Conservation (phyloP, 2,113 vertebrate species). For the Nothoprocta pentlandii region DNA sequence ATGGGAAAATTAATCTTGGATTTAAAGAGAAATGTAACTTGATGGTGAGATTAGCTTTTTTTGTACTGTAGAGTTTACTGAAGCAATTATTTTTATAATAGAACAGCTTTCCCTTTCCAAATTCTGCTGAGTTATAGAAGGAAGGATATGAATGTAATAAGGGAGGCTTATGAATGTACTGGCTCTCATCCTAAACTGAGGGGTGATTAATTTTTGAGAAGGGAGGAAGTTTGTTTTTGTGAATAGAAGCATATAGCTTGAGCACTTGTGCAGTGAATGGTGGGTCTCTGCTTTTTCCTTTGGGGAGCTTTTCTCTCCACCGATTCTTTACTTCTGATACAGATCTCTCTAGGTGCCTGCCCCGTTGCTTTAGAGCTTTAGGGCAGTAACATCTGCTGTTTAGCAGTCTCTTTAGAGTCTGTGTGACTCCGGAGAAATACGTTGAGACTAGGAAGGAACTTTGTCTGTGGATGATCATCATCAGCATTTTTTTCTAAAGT, state of each 20-base stretch:
- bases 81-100: background rate
- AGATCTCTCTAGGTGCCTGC: background rate
- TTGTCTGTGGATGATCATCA: background rate
- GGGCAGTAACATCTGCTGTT: background rate
- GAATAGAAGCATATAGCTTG: background rate
- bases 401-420: background rate
- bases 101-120: background rate
- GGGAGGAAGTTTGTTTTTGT: background rate
- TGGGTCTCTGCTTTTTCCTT: background rate
- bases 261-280: background rate
- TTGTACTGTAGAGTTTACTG: background rate
- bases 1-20: conserved; percentile 27
- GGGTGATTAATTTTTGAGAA: background rate
- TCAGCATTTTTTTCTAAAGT: background rate
- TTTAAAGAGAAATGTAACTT: conserved; percentile 7
- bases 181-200: background rate
- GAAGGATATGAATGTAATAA: background rate
- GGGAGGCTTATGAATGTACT: background rate
- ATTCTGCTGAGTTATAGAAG: rapidly evolving
- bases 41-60: background rate
- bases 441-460: background rate
- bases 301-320: background rate
- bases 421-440: background rate
- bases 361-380: background rate
- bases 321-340: background rate